phyloP scores from a whole-genome alignment of 2,888 invertebrate genomes.

The Tipula unca region DNA sequence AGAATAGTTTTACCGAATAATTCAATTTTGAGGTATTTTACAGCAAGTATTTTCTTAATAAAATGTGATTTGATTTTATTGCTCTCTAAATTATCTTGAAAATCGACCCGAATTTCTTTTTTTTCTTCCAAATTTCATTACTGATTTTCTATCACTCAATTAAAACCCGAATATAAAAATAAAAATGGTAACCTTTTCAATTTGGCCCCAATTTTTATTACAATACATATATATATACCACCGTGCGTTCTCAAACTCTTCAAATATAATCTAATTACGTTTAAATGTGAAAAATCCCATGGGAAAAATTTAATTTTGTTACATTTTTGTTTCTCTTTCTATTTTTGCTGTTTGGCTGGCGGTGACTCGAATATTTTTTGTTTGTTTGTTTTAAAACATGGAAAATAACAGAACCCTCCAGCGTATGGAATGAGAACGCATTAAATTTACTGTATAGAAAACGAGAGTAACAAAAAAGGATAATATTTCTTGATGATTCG shows the following conservation, averaged over 20 bases:
- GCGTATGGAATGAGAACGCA: not conserved
- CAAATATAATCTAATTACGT: not conserved
- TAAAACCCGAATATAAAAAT: not conserved
- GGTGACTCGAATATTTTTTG: not conserved
- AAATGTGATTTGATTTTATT: not conserved
- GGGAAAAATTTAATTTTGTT: not conserved
- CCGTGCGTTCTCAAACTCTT: not conserved
- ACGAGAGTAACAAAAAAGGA: not conserved
- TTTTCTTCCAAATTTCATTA: not conserved
- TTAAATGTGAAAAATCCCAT: not conserved
- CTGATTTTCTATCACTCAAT: not conserved
- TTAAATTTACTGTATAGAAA: not conserved
- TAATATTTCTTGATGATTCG: not conserved
- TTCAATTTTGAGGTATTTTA: not conserved
- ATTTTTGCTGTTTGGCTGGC: not conserved
- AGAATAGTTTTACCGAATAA: not conserved
- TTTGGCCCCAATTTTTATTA: slow-evolving; percentile 2
- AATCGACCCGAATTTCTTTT: not conserved
- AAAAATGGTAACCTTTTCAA: not conserved
- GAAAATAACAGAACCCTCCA: not conserved
- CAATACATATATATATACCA: not conserved
- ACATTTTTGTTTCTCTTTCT: not conserved
- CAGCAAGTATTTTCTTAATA: not conserved
- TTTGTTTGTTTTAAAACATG: not conserved
- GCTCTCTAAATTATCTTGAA: not conserved